phyloP scores from a whole-genome alignment of 2,113 vertebrate species.

The Hippopotamus amphibius region DNA sequence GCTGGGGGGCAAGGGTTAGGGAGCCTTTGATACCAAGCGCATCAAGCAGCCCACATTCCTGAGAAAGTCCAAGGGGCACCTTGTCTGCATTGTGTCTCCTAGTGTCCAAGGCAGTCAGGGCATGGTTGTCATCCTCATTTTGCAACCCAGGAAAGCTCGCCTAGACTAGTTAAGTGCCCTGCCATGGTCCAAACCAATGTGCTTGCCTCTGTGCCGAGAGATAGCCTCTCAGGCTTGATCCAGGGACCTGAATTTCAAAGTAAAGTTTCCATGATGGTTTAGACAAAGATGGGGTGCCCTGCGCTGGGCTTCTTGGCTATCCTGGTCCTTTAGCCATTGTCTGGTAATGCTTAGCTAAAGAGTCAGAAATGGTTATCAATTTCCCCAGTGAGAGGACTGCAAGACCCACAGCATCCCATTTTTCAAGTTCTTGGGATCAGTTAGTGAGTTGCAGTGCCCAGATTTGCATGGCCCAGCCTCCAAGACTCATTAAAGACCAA shows the following conservation, averaged over 20 bases:
- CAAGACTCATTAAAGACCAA: background rate
- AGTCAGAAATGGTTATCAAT: background rate
- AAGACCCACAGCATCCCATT: background rate
- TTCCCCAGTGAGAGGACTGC: background rate
- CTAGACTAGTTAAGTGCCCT: background rate
- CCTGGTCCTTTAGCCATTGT: background rate
- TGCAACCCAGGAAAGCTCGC: background rate
- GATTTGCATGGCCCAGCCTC: background rate
- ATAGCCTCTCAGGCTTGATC: background rate
- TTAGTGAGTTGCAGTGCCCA: background rate
- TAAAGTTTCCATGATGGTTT: background rate
- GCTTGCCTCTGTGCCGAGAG: background rate
- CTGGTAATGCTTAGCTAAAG: background rate
- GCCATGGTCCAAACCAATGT: background rate
- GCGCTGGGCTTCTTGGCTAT: background rate
- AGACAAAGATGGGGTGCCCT: background rate
- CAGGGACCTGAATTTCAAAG: background rate
- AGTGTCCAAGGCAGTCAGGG: background rate
- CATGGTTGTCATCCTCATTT: background rate
- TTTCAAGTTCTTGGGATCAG: background rate
- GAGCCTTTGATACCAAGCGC: background rate
- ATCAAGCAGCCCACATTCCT: accelerated
- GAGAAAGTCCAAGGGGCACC: background rate
- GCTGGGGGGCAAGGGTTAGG: background rate
- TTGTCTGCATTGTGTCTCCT: background rate